phyloP scores from a whole-genome alignment of 2,797 vertebrate genomes.

The Crocidura indochinensis region DNA sequence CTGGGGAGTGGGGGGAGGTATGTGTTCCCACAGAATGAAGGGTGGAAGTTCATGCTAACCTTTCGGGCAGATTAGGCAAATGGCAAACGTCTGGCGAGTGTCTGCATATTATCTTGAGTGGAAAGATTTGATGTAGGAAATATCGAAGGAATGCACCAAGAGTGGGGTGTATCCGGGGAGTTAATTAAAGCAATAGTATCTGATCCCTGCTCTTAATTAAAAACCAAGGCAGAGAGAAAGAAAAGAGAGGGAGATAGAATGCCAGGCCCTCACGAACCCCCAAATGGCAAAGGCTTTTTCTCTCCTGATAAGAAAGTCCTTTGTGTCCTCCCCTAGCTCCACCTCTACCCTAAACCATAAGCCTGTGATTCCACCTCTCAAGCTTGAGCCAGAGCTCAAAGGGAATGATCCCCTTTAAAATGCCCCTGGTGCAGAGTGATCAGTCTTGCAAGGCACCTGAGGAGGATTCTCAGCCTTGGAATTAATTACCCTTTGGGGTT shows the following conservation, averaged over 20 bases:
- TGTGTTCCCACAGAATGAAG: not conserved
- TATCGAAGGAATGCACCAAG: conserved; percentile 76
- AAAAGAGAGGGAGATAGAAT: not conserved
- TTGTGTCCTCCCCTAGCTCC: rapidly evolving
- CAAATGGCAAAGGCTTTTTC: not conserved
- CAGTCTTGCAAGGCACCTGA: not conserved
- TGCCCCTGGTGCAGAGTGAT: too few relatives aligned
- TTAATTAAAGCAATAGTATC: conserved; percentile 85
- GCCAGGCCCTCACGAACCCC: conserved; percentile 39
- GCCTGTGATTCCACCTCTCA: too few relatives aligned
- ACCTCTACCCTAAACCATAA: too few relatives aligned
- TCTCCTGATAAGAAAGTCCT: not conserved
- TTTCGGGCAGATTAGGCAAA: not conserved
- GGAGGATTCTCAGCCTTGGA: not conserved
- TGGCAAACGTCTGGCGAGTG: conserved; percentile 38
- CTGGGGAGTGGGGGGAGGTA: too few relatives aligned
- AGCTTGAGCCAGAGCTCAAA: rapidly evolving
- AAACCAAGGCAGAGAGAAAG: not conserved
- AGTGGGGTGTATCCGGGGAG: conserved; percentile 56
- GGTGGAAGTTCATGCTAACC: not conserved
- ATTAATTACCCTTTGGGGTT: not conserved
- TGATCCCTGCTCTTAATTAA: conserved; percentile 80
- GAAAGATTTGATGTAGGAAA: conserved; percentile 61
- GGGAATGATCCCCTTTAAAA: not conserved
- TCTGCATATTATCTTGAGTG: conserved; percentile 55